phyloP scores from a whole-genome alignment of 2,113 vertebrate species.

The Dendrocopos noguchii region DNA sequence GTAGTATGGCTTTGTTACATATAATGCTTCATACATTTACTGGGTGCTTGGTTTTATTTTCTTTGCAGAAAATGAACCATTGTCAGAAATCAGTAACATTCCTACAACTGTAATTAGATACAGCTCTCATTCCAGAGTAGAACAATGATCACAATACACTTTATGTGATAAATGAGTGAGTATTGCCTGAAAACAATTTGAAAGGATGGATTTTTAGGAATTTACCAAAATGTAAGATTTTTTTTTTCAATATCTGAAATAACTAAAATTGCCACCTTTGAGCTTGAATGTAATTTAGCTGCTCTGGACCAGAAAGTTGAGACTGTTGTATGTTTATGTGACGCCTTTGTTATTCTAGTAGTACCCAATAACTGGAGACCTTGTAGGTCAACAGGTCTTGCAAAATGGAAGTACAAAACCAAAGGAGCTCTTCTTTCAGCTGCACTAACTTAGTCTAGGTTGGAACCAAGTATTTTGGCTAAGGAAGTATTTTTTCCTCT shows the following conservation, averaged over 20 bases:
- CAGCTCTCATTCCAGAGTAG: background rate
- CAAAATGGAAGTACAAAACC: background rate
- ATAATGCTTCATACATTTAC: background rate
- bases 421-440: background rate
- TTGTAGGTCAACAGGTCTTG: background rate
- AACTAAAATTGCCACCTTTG: background rate
- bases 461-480: background rate
- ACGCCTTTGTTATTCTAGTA: background rate
- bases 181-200: background rate
- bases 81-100: background rate
- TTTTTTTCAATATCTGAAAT: background rate
- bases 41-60: background rate
- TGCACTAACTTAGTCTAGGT: background rate
- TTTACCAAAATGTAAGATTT: background rate
- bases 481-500: background rate
- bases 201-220: background rate
- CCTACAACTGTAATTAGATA: background rate
- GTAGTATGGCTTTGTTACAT: accelerated
- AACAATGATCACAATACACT: background rate
- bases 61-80: background rate
- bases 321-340: background rate
- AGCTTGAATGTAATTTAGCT: background rate
- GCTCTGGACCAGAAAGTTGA: background rate
- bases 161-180: background rate
- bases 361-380: background rate